Base-by-base conservation (phyloP, 2,888 invertebrate genomes). In the Tuberolachnus salignus region DNA sequence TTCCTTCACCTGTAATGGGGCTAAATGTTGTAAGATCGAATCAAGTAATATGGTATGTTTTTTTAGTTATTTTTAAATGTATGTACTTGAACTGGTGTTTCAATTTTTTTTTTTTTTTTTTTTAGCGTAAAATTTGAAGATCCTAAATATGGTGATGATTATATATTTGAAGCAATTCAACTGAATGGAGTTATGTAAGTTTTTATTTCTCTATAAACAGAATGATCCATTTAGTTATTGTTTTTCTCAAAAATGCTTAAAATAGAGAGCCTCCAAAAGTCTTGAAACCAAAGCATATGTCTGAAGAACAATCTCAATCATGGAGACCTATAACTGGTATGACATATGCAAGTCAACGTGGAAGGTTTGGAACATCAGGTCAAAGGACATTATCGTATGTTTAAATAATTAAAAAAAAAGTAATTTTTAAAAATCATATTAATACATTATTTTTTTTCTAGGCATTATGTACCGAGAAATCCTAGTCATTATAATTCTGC, bases 271-370 rank as follows among this genome's bases (percentile, higher is more conserved):
- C 97, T 1, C 89, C 90, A 0, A 87, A 89, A 81, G 92, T 94
- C 11, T 87, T 97, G 78, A 94, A 94, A 84, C 93, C 95, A 0
- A 91, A 90, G 53, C 91, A 93, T 85, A 88, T 92, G 81, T 86
- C 86, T 3, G 87, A 87, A n/a, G 87, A 89, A 83, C 88, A 90
- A 82, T 89, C 89, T 83, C 88, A 90, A 84, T 91, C 92, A 84
- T 94, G 91, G 89, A 87, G 91, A 78, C 93, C 94, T 9, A 90
- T 90, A 84, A 91, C 92, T 82, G 95, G 95, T 2, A 93, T 94
- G 88, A 89, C 87, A 23, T 89, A 88, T 9, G 88, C 91, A 1
- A 87, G 87, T 82, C 90, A 90, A 81, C 85, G 89, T 82, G 94
- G 91, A 16, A 88, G 87, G 42, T 85, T 95, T 81, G 91, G 90